These are phyloP conservation scores for Epiblema foenella DNA, from an alignment of 2,888 invertebrate species.

Conservation along the genomic window DNA sequence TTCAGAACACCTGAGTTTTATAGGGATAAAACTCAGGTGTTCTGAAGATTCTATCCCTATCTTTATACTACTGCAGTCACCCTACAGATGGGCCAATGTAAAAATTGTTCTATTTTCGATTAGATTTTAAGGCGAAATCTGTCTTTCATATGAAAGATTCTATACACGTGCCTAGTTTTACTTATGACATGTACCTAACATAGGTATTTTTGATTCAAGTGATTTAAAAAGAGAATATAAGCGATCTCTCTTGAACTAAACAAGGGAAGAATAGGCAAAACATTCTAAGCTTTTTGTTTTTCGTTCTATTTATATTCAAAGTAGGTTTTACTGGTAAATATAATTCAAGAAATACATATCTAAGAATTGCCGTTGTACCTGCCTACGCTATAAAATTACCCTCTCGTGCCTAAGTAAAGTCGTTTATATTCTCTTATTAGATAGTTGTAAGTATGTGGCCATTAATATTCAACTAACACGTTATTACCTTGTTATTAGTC, in stretches of 20 bases:
- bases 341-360: slow-evolving; percentile 41
- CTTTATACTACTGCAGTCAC: too few species aligned
- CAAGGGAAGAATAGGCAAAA: not conserved
- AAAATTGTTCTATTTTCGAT: not conserved
- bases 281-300: not conserved
- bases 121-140: not conserved
- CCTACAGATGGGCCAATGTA: not conserved
- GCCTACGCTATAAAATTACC: slow-evolving; percentile 14
- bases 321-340: too few species aligned
- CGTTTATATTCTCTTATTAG: slow-evolving; percentile 25
- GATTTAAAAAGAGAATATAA: not conserved
- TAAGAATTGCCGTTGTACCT: slow-evolving; percentile 14
- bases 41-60: too few species aligned
- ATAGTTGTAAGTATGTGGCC: slow-evolving; percentile 35
- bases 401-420: slow-evolving; percentile 10
- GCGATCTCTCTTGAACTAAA: not conserved
- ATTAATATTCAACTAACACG: slow-evolving; percentile 42
- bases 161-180: too few species aligned
- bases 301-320: not conserved
- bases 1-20: not conserved
- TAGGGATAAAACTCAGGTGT: too few species aligned
- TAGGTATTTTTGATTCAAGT: not conserved
- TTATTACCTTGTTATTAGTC: slow-evolving; percentile 38
- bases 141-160: too few species aligned
- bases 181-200: not conserved